These are phyloP conservation scores for Sebastes flavidus DNA, from an alignment of 2,797 vertebrate genomes.

Conservation along the genomic window DNA sequence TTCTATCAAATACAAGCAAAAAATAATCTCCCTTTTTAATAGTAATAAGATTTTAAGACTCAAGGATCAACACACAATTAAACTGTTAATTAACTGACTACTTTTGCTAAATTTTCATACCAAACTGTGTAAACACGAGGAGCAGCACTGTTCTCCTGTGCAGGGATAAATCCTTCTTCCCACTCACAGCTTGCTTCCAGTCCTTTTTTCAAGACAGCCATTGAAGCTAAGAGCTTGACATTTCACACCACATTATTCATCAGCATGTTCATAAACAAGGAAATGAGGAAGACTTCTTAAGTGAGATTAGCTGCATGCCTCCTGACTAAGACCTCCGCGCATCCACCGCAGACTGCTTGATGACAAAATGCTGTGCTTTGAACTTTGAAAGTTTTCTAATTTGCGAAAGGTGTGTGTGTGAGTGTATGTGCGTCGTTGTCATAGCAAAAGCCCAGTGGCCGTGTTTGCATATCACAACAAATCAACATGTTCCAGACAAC, in stretches of 20 bases:
- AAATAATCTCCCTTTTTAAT: background rate
- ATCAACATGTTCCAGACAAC: slow-evolving; percentile 65
- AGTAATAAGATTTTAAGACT: slow-evolving; percentile 16
- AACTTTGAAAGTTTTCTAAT: slow-evolving; percentile 65
- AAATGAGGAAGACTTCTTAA: slow-evolving; percentile 61
- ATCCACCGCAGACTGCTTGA: slow-evolving; percentile 36
- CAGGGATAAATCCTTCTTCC: slow-evolving; percentile 17
- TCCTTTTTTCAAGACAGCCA: slow-evolving; percentile 32
- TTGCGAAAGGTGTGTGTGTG: slow-evolving; percentile 19
- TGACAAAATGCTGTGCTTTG: slow-evolving; percentile 52
- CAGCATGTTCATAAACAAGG: slow-evolving; percentile 69
- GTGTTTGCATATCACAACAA: slow-evolving; percentile 65
- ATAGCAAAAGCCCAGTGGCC: slow-evolving; percentile 29
- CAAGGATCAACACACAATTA: background rate
- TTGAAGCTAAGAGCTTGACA: slow-evolving; percentile 59
- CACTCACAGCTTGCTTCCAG: slow-evolving; percentile 29
- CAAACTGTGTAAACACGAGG: slow-evolving; percentile 25
- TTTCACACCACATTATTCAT: slow-evolving; percentile 75
- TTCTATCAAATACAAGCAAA: background rate
- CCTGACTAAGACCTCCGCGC: slow-evolving; percentile 32
- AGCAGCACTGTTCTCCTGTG: background rate
- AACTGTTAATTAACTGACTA: slow-evolving; percentile 3
- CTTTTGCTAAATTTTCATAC: slow-evolving; percentile 6
- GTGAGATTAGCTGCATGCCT: slow-evolving; percentile 60
- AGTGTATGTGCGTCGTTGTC: slow-evolving; percentile 12